Evolutionary conservation across 2,888 invertebrate species (phyloP), one percentile per base, ranked within the genome.

Genomic region (Panzeria rudis): DNA sequence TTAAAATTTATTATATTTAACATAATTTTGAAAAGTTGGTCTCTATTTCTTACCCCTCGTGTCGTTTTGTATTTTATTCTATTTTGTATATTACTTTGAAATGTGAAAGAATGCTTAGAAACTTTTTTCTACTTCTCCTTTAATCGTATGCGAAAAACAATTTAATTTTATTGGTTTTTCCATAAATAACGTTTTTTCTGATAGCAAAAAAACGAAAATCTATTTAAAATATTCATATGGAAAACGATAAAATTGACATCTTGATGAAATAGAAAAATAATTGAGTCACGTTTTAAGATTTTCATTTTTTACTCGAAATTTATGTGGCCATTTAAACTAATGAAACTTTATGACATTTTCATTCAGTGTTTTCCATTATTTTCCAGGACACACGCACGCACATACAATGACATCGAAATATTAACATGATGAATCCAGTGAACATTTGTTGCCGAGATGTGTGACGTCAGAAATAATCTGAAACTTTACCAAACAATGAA

Each of bases 161-260:
- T 91, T 91, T 91, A 90, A 90, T 90, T 91, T 91, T 91, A 91
- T 90, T 91, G 89, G 88, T 90, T 90, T 90, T 87, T 88, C 83
- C 90, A 91, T 91, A 90, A 91, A 91, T 81, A 75, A 68, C 20
- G 3, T 89, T 89, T 62, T 35, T 84, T 47, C 50, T 7, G 23
- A 66, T 20, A 20, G 5, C 25, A 64, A 41, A 50, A 3, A 50
- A 11, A 38, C 23, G 47, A n/a, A 54, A 17, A 68, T 59, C 4
- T 41, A 56, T 44, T 72, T 72, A 54, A 78, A 54, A 78, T 85
- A 85, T 81, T 81, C 84, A 81, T 76, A 75, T 82, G 61, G 68
- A 54, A 75, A 61, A 54, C 81, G 61, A 73, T 81, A 81, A 73
- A 77, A 73, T 81, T 85, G 84, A 85, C 84, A 85, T 81, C 81